Percentiles rank a stretch among this genome's conserved stretches.
Evolutionary conservation across 2,888 invertebrate species (phyloP).

Genomic region (Leptothorax acervorum): DNA sequence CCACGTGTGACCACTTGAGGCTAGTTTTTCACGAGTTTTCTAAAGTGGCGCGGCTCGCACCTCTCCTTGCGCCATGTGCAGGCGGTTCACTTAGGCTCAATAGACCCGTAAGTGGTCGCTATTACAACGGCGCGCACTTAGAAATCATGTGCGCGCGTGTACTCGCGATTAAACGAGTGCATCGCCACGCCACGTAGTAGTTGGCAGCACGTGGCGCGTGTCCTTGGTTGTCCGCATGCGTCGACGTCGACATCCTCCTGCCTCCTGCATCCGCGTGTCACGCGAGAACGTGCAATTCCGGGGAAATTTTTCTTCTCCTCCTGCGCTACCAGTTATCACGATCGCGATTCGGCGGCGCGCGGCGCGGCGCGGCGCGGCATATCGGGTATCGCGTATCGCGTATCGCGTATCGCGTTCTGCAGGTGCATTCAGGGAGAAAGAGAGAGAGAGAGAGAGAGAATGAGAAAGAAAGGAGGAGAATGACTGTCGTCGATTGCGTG

Average conservation of each 20-base stretch:
- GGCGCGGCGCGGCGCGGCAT: no score
- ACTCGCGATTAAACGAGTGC: conserved; percentile 43
- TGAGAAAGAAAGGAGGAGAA: no score
- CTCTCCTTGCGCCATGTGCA: conserved; percentile 39
- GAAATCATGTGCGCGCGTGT: conserved; percentile 24
- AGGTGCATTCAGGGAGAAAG: neutral
- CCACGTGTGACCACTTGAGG: conserved; percentile 48
- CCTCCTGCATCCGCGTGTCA: conserved; percentile 7
- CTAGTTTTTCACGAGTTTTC: conserved; percentile 52
- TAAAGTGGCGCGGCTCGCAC: conserved; percentile 41
- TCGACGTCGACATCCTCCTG: conserved; percentile 26
- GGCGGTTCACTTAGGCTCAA: conserved; percentile 54
- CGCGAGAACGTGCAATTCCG: conserved; percentile 25
- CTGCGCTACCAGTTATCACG: neutral
- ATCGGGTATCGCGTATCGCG: no score
- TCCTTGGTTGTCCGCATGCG: conserved; percentile 56
- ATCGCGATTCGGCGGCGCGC: conserved; percentile 34
- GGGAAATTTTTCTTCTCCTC: conserved; percentile 18
- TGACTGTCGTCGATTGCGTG: neutral
- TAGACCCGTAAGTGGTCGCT: conserved; percentile 41
- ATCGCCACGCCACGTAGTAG: conserved; percentile 49
- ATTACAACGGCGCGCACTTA: conserved; percentile 45
- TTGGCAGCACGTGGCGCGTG: conserved; percentile 60
- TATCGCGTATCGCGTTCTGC: neutral
- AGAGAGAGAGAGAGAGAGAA: neutral